Conservation (phyloP, 2,888 invertebrate species). For the Deladenus siricidicola region DNA sequence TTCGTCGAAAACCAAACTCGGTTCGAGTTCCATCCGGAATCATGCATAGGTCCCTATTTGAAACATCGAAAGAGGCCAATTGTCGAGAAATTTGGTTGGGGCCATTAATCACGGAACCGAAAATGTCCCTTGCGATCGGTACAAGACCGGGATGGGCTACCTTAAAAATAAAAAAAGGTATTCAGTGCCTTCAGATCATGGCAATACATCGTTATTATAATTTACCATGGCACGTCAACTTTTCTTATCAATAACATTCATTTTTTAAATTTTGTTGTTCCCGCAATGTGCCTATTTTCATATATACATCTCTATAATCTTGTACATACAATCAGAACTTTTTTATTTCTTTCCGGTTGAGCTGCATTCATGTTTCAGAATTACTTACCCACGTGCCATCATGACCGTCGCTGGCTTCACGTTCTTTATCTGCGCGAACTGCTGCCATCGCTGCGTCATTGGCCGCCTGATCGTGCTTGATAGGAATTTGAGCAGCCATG, state of each 20-base stretch:
- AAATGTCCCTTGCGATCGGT: slow-evolving; percentile 54
- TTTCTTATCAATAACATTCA: too few species aligned
- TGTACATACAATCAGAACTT: too few species aligned
- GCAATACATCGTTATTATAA: too few species aligned
- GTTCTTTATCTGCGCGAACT: slow-evolving; percentile 53
- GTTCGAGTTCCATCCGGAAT: slow-evolving; percentile 65
- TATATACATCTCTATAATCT: too few species aligned
- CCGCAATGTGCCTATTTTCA: too few species aligned
- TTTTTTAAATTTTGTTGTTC: too few species aligned
- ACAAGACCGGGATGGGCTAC: slow-evolving; percentile 65
- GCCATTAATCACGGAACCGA: slow-evolving; percentile 32
- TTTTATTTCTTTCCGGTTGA: too few species aligned
- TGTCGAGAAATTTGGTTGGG: slow-evolving; percentile 50
- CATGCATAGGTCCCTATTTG: slow-evolving; percentile 38
- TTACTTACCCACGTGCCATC: slow-evolving; percentile 66
- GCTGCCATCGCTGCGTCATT: slow-evolving; percentile 43
- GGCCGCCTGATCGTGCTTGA: slow-evolving; percentile 49
- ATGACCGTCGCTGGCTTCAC: slow-evolving; percentile 56
- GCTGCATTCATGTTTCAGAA: too few species aligned
- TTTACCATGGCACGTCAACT: too few species aligned
- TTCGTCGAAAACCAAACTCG: slow-evolving; percentile 62
- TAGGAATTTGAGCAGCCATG: slow-evolving; percentile 62
- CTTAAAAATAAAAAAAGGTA: too few species aligned
- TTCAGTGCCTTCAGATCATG: too few species aligned
- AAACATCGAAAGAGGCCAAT: slow-evolving; percentile 27